phyloP scores from a whole-genome alignment of 1,140 invertebrate species.

The Eumeta japonica region DNA sequence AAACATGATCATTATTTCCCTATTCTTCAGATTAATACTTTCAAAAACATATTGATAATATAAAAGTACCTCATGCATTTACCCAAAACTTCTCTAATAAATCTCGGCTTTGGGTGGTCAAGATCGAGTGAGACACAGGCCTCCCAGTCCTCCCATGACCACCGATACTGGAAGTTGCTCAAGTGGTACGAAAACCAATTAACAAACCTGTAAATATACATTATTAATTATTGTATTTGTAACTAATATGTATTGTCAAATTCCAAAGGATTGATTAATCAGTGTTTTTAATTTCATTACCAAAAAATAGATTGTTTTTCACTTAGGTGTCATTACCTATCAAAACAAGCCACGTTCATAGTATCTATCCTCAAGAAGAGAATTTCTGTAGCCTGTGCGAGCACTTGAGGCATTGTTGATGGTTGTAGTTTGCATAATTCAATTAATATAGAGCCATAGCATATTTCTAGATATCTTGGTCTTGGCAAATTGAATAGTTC shows the following conservation, averaged over 20 bases:
- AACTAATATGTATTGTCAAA: too few relatives aligned
- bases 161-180: constrained; percentile 98
- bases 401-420: constrained; percentile 93
- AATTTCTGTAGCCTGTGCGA: constrained; percentile 97
- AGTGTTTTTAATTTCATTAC: not conserved
- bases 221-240: constrained; percentile 3
- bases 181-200: constrained; percentile 99
- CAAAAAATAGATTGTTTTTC: not conserved
- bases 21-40: too few relatives aligned
- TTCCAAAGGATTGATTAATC: not conserved
- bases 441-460: constrained; percentile 93
- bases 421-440: constrained; percentile 97
- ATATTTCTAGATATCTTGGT: constrained; percentile 86
- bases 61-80: constrained; percentile 79
- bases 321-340: constrained; percentile 62
- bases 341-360: constrained; percentile 96
- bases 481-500: constrained; percentile 92
- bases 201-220: constrained; percentile 67
- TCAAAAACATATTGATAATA: too few relatives aligned
- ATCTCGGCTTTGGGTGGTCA: constrained; percentile 93
- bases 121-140: constrained; percentile 78
- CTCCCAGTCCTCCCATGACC: constrained; percentile 98
- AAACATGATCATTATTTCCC: too few relatives aligned
- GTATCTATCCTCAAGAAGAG: constrained; percentile 93
- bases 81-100: constrained; percentile 88